Base-by-base conservation (phyloP, 2,797 vertebrate species). In the Trematomus bernacchii region DNA sequence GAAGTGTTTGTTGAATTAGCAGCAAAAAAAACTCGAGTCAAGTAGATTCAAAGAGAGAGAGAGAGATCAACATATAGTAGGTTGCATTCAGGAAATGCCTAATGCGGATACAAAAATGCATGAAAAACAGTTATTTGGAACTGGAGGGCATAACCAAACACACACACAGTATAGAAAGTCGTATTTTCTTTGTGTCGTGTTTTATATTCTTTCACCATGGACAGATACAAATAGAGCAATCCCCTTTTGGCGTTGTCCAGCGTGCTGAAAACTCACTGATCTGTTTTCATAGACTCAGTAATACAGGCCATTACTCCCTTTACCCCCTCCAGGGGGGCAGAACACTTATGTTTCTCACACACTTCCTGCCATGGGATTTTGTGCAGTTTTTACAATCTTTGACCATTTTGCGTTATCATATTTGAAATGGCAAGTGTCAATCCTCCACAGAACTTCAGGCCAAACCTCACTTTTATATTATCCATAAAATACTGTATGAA, bases 121-220 rank as follows among this genome's bases (percentile, higher is more conserved):
- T 30, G 6, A 30, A 0, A 6, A 30, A 30, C 3, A 30, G 3
- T 3, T 30, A 30, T 30, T 30, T 30, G 30, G 30, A 30, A 30
- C 7, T 37, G 33, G 33, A 9, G 7, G 33, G 33, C 33, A 37
- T 37, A 37, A 37, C 33, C 33, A 37, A 37, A 37, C 52, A 54
- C 52, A 53, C 51, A 15, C 30, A 8, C 23, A 16, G 33, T 37
- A 1, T 37, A 37, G 7, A 37, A 37, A 37, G 6, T 37, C 33
- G 33, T 37, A 37, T 37, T 37, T 37, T 37, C 33, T 37, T 27
- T 27, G 5, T 10, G 30, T 9, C 12, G 19, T 52, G 2, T 23
- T 64, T 43, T 73, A 8, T 11, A 0, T n/a, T 54, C 15, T 51
- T 80, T 81, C 65, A 87, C 83, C 78, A 79, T 37, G 76, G 79